Base-by-base conservation (phyloP, 2,888 invertebrate genomes). In the Anodontia alba region DNA sequence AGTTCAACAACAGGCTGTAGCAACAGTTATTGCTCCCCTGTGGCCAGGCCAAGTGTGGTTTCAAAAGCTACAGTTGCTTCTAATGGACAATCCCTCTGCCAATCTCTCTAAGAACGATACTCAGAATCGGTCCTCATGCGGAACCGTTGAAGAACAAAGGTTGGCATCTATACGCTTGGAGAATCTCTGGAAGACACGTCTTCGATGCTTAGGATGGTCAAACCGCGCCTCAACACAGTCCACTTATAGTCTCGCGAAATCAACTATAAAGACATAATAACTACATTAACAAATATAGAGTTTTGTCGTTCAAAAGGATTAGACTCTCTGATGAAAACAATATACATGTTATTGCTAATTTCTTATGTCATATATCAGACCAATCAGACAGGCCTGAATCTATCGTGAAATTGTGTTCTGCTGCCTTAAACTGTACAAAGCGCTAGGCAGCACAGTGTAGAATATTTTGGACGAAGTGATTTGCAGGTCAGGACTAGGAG, bases 111-210 rank as follows among this genome's bases (percentile, higher is more conserved):
- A 71, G 51, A 33, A 71, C 71, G 49, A n/a, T 71, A 23, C 26
- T 71, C 38, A 29, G 42, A 20, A 33, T 71, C 31, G 71, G 71
- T 26, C 71, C 71, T 29, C 33, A 33, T 15, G 26, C 43, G 20
- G 69, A 69, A 23, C 69, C 69, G 23, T 20, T 69, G 69, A 69
- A 71, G 49, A 71, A 71, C 71, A 71, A 29, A 20, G 26, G n/a
- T 7, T 49, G 71, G 71, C 33, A 33, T 33, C 51, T 71, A 29
- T 69, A 42, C 69, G 69, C 69, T 17, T 69, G 69, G 69, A 42
- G 69, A 46, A 8, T 69, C 42, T 69, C 42, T 69, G 69, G 69
- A 26, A 42, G 20, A 43, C 69, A 43, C 69, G 69, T 10, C 69
- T 69, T 23, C 42, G 69, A 8, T 69, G 69, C 69, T 42, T 43